Evolutionary conservation across 2,888 invertebrate species (phyloP).

Genomic region (Chrysolina haemoptera): DNA sequence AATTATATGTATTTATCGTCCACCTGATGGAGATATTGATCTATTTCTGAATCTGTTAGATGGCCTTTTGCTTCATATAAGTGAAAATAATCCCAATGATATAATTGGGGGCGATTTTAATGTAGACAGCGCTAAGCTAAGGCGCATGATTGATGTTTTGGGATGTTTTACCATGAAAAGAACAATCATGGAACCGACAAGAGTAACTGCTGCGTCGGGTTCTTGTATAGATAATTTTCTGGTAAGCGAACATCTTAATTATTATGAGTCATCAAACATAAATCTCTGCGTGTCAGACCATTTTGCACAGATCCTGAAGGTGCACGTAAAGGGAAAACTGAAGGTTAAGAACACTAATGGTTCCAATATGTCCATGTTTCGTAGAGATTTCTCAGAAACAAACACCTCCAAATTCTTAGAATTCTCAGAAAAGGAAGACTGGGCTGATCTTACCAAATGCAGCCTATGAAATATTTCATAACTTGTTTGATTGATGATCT

Average conservation of each 20-base stretch:
- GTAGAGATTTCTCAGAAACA: too few relatives aligned
- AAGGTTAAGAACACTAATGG: too few relatives aligned
- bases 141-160: slow-evolving; percentile 17
- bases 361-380: too few relatives aligned
- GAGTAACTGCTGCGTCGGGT: slow-evolving; percentile 2
- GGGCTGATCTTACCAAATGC: slow-evolving; percentile 6
- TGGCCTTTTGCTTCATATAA: slow-evolving; percentile 9
- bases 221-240: slow-evolving; percentile 19
- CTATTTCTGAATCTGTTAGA: slow-evolving; percentile 8
- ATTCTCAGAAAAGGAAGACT: slow-evolving; percentile 6
- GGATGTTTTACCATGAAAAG: slow-evolving; percentile 17
- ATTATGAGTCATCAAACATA: slow-evolving; percentile 14
- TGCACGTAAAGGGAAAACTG: too few relatives aligned
- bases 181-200: slow-evolving; percentile 4
- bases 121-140: slow-evolving; percentile 19
- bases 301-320: slow-evolving; percentile 12
- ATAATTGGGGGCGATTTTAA: slow-evolving; percentile 17
- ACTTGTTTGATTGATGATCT: too few relatives aligned
- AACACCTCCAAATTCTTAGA: too few relatives aligned
- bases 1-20: slow-evolving; percentile 23
- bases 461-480: slow-evolving; percentile 13
- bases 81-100: slow-evolving; percentile 16
- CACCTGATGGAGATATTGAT: slow-evolving; percentile 19
- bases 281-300: slow-evolving; percentile 18
- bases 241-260: slow-evolving; percentile 15